Base-by-base conservation (phyloP, 2,113 vertebrate genomes). In the Maccullochella peelii region DNA sequence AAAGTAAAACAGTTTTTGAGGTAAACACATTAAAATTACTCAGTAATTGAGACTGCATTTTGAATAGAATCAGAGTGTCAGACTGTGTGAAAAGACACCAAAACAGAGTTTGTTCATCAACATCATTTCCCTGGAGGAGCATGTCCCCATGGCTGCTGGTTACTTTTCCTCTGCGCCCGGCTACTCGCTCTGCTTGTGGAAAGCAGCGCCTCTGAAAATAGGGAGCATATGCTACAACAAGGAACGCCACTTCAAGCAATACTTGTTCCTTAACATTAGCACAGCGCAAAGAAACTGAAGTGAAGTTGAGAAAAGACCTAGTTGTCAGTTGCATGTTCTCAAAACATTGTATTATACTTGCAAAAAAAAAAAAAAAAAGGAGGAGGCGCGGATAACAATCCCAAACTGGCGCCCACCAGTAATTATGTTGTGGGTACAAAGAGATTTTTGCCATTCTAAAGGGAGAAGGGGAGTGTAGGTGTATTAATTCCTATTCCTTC, bases 401-500 rank as follows among this genome's bases (percentile, higher is more conserved):
- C 88, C 90, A 89, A 88, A 91, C 90, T 87, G 82, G 91, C 89
- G 84, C 91, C 92, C 92, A 92, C 91, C 86, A 89, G 85, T 92
- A 94, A 93, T 94, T 94, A 92, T 74, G 80, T 89, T 84, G 89
- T 47, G 78, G 93, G 90, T 93, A 93, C 93, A 93, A 93, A 94
- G 91, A 86, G 82, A 89, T 85, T 92, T 89, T 88, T 90, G 85
- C 86, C 90, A 80, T 89, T 91, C 93, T 91, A 80, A 88, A 92
- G 88, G 92, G 93, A 93, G 80, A 90, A 92, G 86, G 79, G 79
- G 77, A 89, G 90, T 93, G 94, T 93, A 93, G 93, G 94, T 94
- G 93, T 93, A 91, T 90, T 93, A 91, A 94, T 94, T 93, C 85
- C 83, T 89, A 79, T 92, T 90, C 90, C 93, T 92, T 90, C 91